Base-by-base conservation (phyloP, 2,797 vertebrate genomes). In the Sorex maritimensis region DNA sequence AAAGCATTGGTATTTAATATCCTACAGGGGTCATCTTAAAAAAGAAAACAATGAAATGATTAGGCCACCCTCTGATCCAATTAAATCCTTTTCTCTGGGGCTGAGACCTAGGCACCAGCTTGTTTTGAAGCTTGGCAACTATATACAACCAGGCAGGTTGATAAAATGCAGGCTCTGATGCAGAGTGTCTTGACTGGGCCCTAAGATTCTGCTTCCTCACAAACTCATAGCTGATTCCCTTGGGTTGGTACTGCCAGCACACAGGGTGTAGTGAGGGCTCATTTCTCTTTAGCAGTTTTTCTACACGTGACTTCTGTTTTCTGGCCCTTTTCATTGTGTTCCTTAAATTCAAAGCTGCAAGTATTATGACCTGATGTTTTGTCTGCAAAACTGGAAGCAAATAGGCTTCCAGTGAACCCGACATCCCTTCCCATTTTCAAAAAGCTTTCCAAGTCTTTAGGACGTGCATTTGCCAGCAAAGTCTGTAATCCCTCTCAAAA, bases 351-450 rank as follows among this genome's bases (percentile, higher is more conserved):
- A 85, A 90, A 81, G 84, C 95, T 94, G 88, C 55, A 46, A 74
- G 46, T 80, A 90, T 92, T 77, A 91, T 92, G 85, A 90, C 81
- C 92, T 90, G 68, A 82, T 44, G 0, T 91, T 90, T 92, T 71
- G 88, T 90, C 92, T 83, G 84, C 91, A 93, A 81, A 34, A 34
- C 34, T 34, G 34, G 34, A 34, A 95, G 72, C 87, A 83, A 82
- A 95, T 6, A 86, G 88, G 68, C 84, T 94, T 84, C 82, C 55
- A 44, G 44, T 38, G 75, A 92, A 73, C 9, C 44, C 75, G 71
- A 61, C 23, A 21, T 81, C 0, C 1, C 63, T 87, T 94, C 72
- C 69, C 77, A 61, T 92, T 85, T 94, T 86, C 61, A 92, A 94
- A 90, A 71, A 74, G 67, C 85, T 94, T 77, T 89, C 80, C 82